A percentile compares a stretch with the other conserved stretches of the same genome.
Evolutionary conservation across 2,113 vertebrate genomes (phyloP).

Genomic region (Cavia aperea): DNA sequence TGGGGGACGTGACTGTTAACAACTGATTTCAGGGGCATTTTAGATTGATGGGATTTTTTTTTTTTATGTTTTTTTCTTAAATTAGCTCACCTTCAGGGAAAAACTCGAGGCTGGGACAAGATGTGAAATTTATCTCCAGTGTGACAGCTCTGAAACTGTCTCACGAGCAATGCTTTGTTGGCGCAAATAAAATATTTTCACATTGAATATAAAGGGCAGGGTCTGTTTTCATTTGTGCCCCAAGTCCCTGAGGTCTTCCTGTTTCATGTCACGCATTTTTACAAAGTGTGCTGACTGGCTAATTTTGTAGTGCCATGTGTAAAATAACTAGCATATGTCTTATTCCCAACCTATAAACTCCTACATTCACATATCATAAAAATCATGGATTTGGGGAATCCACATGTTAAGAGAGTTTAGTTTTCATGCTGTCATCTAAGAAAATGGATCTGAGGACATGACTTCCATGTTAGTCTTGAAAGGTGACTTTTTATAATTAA

Average conservation of each 20-base stretch:
- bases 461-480: neutral
- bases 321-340: constrained; percentile 66
- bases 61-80: constrained; percentile 11
- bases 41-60: neutral
- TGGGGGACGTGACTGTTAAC: neutral
- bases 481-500: neutral
- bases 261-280: constrained; percentile 61
- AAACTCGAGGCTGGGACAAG: constrained; percentile 35
- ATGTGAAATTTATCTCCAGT: constrained; percentile 55
- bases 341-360: constrained; percentile 42
- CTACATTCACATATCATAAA: constrained; percentile 44
- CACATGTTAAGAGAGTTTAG: neutral
- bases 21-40: neutral
- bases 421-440: neutral
- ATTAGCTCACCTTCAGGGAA: constrained; percentile 47
- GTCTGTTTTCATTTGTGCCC: constrained; percentile 60
- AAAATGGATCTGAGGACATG: neutral
- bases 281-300: constrained; percentile 65
- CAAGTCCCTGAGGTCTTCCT: constrained; percentile 52
- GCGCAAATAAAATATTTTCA: constrained; percentile 63
- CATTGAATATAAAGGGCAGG: constrained; percentile 54
- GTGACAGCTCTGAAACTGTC: constrained; percentile 39
- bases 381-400: constrained; percentile 20
- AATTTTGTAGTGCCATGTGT: constrained; percentile 56
- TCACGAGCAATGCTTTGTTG: constrained; percentile 56